Evolutionary conservation across 1,140 invertebrate species (phyloP).

Genomic region (Caenorhabditis remanei): DNA sequence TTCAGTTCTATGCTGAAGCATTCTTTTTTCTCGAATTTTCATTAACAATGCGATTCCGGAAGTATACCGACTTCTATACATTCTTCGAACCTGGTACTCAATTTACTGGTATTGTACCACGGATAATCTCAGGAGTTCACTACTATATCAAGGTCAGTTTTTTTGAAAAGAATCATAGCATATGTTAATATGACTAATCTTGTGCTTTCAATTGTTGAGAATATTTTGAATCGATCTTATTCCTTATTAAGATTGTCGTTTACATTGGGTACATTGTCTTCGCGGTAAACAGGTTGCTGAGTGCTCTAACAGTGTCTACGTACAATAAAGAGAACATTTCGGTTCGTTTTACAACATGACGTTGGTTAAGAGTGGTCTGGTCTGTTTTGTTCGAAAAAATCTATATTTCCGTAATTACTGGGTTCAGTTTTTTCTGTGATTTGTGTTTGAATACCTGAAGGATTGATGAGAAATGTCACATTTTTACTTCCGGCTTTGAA

Average conservation of each 20-base stretch:
- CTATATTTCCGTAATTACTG: too few relatives aligned
- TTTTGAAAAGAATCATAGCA: neutral
- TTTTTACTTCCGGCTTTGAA: neutral
- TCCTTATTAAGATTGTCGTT: slow-evolving; percentile 28
- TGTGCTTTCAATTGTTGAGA: too few relatives aligned
- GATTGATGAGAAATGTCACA: too few relatives aligned
- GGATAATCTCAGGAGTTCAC: slow-evolving; percentile 30
- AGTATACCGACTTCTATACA: slow-evolving; percentile 33
- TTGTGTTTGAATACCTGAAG: too few relatives aligned
- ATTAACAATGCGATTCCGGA: slow-evolving; percentile 4
- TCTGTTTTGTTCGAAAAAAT: too few relatives aligned
- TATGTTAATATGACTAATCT: too few relatives aligned
- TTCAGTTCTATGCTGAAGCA: slow-evolving; percentile 51
- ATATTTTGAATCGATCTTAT: too few relatives aligned
- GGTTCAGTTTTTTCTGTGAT: too few relatives aligned
- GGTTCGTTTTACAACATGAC: neutral
- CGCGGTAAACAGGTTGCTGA: slow-evolving; percentile 20
- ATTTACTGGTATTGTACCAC: neutral
- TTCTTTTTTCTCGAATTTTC: slow-evolving; percentile 55
- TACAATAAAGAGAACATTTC: slow-evolving; percentile 36
- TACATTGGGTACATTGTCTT: slow-evolving; percentile 34
- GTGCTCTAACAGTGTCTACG: neutral
- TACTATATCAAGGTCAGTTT: slow-evolving; percentile 29
- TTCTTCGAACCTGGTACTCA: slow-evolving; percentile 1
- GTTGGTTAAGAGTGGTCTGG: too few relatives aligned